phyloP scores from a whole-genome alignment of 2,113 vertebrate genomes.

The Odocoileus hemionus region DNA sequence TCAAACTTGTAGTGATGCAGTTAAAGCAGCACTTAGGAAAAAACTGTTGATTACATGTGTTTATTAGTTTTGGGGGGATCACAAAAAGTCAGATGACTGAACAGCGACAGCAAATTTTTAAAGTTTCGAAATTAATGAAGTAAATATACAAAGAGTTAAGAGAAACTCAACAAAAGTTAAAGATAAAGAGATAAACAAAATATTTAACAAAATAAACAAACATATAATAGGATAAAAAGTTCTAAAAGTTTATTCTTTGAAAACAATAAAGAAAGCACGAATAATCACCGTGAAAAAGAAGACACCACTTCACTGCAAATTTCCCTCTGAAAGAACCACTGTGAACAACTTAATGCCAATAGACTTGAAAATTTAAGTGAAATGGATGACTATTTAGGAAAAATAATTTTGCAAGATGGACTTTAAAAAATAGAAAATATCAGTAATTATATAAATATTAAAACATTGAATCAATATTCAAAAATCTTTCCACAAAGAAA shows the following conservation, averaged over 20 bases:
- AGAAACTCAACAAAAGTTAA: background rate
- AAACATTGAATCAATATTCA: background rate
- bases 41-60: background rate
- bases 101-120: background rate
- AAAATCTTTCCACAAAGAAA: conserved; percentile 12
- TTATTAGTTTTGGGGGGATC: background rate
- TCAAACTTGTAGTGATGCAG: background rate
- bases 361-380: background rate
- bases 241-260: background rate
- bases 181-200: background rate
- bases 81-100: background rate
- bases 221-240: background rate
- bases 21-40: background rate
- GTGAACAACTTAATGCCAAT: background rate
- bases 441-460: background rate
- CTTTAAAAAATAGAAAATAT: background rate
- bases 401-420: background rate
- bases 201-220: background rate
- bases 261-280: background rate
- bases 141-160: background rate
- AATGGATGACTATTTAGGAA: background rate
- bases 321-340: background rate
- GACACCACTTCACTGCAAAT: background rate
- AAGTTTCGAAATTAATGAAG: background rate
- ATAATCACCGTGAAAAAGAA: background rate